These are phyloP conservation scores for Cuniculus paca DNA, from an alignment of 2,797 vertebrate species.

Conservation along the genomic window DNA sequence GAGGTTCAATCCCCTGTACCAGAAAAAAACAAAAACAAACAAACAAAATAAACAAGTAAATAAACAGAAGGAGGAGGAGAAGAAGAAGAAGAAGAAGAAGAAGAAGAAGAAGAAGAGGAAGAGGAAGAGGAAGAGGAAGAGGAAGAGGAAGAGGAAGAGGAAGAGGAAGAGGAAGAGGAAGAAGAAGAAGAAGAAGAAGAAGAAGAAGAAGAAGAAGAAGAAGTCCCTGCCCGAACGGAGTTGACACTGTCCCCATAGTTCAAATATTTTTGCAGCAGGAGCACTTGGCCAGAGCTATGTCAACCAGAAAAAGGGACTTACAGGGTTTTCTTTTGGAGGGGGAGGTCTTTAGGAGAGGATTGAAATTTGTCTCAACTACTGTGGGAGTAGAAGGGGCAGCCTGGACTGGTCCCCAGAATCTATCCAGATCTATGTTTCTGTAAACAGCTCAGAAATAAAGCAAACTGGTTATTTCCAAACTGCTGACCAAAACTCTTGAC, in stretches of 20 bases:
- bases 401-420: neutral
- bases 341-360: neutral
- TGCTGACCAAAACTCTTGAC: neutral
- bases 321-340: neutral
- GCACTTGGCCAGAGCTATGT: neutral
- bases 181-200: neutral
- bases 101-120: neutral
- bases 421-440: neutral
- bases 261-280: neutral
- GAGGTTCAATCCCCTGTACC: neutral
- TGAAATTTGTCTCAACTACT: neutral
- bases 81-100: too few species aligned
- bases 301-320: accelerated
- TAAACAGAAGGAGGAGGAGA: neutral
- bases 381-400: neutral
- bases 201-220: neutral
- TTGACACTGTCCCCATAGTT: neutral
- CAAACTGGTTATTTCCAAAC: neutral
- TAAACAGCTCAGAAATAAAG: neutral
- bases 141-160: neutral
- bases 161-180: too few species aligned
- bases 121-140: neutral
- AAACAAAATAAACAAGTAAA: neutral
- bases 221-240: accelerated
- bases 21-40: neutral